These are phyloP conservation scores for Chascanopsetta lugubris DNA, from an alignment of 2,113 vertebrate species.

Conservation along the genomic window DNA sequence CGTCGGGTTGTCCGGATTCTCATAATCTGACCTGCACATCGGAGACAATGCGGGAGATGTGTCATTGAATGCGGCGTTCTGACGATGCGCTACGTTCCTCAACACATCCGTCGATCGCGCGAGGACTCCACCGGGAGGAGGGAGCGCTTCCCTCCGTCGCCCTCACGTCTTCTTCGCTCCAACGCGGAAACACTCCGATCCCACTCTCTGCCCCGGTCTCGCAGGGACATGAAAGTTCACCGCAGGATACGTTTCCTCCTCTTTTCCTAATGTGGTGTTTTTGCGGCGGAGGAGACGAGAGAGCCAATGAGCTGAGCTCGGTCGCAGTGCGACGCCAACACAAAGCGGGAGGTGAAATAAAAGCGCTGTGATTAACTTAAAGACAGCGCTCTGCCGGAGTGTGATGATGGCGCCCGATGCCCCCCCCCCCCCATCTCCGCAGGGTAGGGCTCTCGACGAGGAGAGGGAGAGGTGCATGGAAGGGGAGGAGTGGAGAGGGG, in stretches of 20 bases:
- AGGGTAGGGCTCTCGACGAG: neutral
- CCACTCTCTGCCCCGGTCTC: neutral
- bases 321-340: neutral
- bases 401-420: neutral
- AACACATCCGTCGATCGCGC: too few species aligned
- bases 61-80: too few species aligned
- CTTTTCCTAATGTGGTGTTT: too few species aligned
- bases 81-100: too few species aligned
- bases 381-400: conserved; percentile 2
- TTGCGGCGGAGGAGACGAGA: too few species aligned
- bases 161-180: neutral
- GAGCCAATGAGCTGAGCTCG: neutral
- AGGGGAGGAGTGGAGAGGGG: neutral
- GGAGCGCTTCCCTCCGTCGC: neutral
- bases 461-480: conserved; percentile 10
- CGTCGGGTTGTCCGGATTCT: too few species aligned
- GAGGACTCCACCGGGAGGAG: neutral
- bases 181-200: neutral
- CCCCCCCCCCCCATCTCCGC: neutral
- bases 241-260: neutral
- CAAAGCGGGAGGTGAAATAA: conserved; percentile 1
- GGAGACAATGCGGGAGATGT: too few species aligned
- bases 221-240: neutral
- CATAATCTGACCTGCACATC: too few species aligned
- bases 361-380: neutral